These are phyloP conservation scores for Antheraea yamamai DNA, from an alignment of 2,888 invertebrate genomes.

Conservation along the genomic window DNA sequence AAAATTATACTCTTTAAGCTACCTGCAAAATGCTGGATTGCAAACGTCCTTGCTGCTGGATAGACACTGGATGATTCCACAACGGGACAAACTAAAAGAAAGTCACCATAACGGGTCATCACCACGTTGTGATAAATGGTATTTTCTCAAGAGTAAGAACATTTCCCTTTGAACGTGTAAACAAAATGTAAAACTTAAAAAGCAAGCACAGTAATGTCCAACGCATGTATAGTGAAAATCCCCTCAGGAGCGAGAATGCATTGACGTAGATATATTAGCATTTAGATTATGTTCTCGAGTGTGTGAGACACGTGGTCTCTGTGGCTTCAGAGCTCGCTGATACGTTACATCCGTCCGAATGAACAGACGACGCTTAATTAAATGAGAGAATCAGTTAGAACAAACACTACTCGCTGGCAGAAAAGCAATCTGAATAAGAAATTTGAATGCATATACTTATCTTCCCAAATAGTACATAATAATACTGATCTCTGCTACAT, in stretches of 20 bases:
- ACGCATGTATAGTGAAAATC: constrained; percentile 32
- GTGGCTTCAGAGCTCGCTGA: constrained; percentile 37
- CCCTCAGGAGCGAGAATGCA: constrained; percentile 33
- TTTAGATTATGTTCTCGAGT: constrained; percentile 68
- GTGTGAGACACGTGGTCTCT: constrained; percentile 52
- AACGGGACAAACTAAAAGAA: too few species aligned
- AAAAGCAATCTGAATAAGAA: constrained; percentile 1
- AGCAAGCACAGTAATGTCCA: constrained; percentile 15
- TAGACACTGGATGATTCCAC: too few species aligned
- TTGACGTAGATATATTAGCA: constrained; percentile 69
- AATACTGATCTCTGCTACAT: too few species aligned
- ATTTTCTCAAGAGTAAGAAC: background rate
- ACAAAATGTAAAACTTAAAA: background rate
- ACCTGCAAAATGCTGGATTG: too few species aligned
- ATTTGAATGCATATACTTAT: background rate
- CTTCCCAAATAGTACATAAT: background rate
- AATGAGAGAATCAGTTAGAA: constrained; percentile 39
- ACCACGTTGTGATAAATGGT: too few species aligned
- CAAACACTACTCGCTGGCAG: constrained; percentile 7
- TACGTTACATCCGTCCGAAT: constrained; percentile 38
- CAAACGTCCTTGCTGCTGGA: too few species aligned
- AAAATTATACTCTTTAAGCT: too few species aligned
- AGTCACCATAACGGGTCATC: too few species aligned
- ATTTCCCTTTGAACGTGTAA: background rate
- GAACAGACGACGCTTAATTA: constrained; percentile 37